phyloP scores from a whole-genome alignment of 2,888 invertebrate species.

The Phortica okadai region DNA sequence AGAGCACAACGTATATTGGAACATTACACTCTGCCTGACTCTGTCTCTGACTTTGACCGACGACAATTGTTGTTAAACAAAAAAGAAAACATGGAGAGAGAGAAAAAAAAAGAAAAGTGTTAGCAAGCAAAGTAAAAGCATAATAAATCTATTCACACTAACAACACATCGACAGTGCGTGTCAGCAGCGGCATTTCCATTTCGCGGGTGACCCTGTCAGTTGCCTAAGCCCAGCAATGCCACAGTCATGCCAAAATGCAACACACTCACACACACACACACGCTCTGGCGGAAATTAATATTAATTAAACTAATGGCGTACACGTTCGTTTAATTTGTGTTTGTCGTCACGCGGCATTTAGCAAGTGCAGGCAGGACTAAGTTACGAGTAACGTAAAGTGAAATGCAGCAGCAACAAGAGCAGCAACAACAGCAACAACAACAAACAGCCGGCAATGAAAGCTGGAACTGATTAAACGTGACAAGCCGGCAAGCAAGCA shows the following conservation, averaged over 20 bases:
- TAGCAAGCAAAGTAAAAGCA: slow-evolving; percentile 28
- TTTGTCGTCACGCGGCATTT: slow-evolving; percentile 12
- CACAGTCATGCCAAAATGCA: not conserved
- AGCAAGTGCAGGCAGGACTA: slow-evolving; percentile 22
- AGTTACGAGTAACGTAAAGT: not conserved
- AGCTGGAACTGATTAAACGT: slow-evolving; percentile 23
- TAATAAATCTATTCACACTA: slow-evolving; percentile 22
- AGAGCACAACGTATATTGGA: not conserved
- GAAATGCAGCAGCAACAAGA: not conserved
- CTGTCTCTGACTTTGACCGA: slow-evolving; percentile 18
- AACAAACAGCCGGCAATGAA: not conserved
- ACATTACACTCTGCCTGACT: not conserved
- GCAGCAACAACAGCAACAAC: not conserved
- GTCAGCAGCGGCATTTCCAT: not conserved
- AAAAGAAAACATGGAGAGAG: not conserved
- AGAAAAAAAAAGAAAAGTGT: slow-evolving; percentile 24
- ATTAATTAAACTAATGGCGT: slow-evolving; percentile 21
- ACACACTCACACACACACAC: not conserved
- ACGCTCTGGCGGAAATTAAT: not conserved
- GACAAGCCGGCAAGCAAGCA: slow-evolving; percentile 18
- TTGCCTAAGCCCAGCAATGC: not conserved
- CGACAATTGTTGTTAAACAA: slow-evolving; percentile 4
- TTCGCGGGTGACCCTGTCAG: slow-evolving; percentile 24
- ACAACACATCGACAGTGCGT: not conserved
- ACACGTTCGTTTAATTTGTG: slow-evolving; percentile 26